Evolutionary conservation across 2,113 vertebrate species (phyloP).

Genomic region (Macrotis lagotis): DNA sequence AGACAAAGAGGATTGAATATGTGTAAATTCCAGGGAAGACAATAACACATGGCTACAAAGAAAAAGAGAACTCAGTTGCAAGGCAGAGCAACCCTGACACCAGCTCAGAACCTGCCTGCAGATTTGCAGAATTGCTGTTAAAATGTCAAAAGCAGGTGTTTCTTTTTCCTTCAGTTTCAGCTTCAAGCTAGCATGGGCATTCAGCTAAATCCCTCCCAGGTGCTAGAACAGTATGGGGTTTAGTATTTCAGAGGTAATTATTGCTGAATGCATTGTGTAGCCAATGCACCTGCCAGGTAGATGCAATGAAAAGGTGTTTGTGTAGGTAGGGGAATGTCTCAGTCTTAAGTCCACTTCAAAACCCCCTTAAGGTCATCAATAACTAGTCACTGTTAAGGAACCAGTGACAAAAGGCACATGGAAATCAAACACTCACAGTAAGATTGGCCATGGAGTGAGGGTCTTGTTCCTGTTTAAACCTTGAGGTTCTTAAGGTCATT

Average conservation of each 20-base stretch:
- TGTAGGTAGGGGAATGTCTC: background rate
- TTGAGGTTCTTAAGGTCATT: background rate
- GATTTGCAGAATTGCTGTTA: slow-evolving; percentile 39
- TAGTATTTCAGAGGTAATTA: slow-evolving; percentile 68
- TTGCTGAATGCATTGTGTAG: slow-evolving; percentile 48
- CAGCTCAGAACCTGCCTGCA: background rate
- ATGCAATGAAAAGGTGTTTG: background rate
- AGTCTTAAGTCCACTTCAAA: slow-evolving; percentile 27
- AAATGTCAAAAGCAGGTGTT: slow-evolving; percentile 73
- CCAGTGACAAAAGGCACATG: background rate
- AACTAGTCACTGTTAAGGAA: background rate
- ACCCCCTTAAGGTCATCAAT: slow-evolving; percentile 7
- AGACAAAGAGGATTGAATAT: slow-evolving; percentile 7
- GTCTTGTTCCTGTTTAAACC: accelerated
- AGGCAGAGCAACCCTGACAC: background rate
- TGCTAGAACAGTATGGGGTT: slow-evolving; percentile 61
- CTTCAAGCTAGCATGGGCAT: slow-evolving; percentile 64
- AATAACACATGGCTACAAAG: background rate
- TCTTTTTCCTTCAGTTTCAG: slow-evolving; percentile 60
- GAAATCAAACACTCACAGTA: background rate
- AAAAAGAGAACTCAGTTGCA: background rate
- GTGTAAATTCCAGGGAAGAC: slow-evolving; percentile 5
- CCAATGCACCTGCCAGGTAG: slow-evolving; percentile 56
- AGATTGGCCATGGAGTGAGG: background rate
- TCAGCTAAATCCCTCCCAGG: slow-evolving; percentile 72